Conservation (phyloP, 2,888 invertebrate genomes). For the Galeruca laticollis region DNA sequence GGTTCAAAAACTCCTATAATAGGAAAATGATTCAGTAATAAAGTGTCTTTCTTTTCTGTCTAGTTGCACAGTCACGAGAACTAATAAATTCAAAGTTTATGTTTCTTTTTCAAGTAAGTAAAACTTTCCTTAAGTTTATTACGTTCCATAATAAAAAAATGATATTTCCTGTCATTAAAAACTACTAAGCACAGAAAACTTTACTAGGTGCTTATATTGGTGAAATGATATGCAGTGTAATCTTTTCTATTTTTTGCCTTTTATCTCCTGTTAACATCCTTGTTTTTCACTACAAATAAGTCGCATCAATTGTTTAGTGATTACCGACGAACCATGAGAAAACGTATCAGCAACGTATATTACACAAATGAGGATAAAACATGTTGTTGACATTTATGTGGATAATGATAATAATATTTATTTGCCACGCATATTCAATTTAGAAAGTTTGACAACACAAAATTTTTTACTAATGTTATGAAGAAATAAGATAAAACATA, state of each 20-base stretch:
- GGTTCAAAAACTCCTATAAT: constrained; percentile 19
- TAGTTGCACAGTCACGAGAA: constrained; percentile 14
- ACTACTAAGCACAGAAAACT: neutral
- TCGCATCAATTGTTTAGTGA: no score
- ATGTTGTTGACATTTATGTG: no score
- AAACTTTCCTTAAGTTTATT: constrained; percentile 18
- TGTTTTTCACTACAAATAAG: no score
- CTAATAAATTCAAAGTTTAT: constrained; percentile 15
- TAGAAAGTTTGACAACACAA: no score
- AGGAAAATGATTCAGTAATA: constrained; percentile 30
- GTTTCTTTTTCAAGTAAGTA: constrained; percentile 9
- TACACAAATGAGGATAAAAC: no score
- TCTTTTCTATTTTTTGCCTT: neutral
- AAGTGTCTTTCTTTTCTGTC: constrained; percentile 31
- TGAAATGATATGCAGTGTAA: neutral
- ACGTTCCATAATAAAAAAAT: neutral
- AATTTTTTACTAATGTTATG: no score
- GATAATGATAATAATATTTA: no score
- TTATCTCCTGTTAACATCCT: neutral
- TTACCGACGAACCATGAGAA: no score
- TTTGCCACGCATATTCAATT: no score
- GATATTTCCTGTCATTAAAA: constrained; percentile 13
- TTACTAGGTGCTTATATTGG: neutral
- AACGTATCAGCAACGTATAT: no score
- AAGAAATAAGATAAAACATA: no score